A percentile compares a stretch with the other conserved stretches of the same genome.
These are phyloP conservation scores for Paedocypris sp. DNA, from an alignment of 2,113 vertebrate species.

Conservation along the genomic window DNA sequence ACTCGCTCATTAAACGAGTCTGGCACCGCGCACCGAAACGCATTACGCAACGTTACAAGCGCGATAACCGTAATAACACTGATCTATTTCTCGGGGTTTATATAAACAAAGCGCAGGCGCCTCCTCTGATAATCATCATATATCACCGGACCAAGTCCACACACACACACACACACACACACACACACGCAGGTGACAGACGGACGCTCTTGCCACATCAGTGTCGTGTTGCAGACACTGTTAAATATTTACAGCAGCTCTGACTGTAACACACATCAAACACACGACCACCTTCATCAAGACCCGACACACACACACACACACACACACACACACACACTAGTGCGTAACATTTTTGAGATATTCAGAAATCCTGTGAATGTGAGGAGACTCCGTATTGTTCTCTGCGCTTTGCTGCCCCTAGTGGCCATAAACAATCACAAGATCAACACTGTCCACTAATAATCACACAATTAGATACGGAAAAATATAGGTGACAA, in stretches of 20 bases:
- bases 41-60: background rate
- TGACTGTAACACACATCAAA: slow-evolving; percentile 26
- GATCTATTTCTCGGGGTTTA: background rate
- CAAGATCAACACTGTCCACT: too few species aligned
- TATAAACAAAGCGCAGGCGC: background rate
- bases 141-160: background rate
- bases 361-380: too few species aligned
- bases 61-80: background rate
- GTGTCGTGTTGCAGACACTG: slow-evolving; percentile 22
- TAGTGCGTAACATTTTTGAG: too few species aligned
- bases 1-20: background rate
- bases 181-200: slow-evolving; percentile 16
- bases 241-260: slow-evolving; percentile 43
- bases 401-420: too few species aligned
- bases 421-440: too few species aligned
- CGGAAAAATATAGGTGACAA: too few species aligned
- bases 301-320: too few species aligned
- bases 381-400: too few species aligned
- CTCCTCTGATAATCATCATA: background rate
- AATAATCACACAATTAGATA: too few species aligned
- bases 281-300: too few species aligned
- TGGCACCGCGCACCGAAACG: background rate
- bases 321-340: too few species aligned
- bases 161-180: background rate
- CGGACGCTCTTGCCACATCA: slow-evolving; percentile 14